These are phyloP conservation scores for Littorina saxatilis DNA, from an alignment of 1,140 invertebrate genomes.

Conservation along the genomic window DNA sequence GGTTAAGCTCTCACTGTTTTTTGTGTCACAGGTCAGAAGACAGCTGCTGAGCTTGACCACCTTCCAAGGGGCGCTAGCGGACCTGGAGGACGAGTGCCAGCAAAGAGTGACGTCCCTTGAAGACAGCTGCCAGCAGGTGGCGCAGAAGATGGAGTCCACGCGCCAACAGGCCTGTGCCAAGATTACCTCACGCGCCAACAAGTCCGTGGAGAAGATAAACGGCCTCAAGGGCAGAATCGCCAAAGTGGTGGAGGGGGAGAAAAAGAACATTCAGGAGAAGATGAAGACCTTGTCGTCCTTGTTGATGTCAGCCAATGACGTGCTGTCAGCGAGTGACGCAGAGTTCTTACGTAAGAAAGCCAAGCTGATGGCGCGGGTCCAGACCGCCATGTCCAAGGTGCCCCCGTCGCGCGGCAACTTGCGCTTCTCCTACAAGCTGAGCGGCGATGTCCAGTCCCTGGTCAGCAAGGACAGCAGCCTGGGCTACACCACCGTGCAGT, in stretches of 20 bases:
- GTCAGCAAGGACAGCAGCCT: neutral
- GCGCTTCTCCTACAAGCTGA: conserved; percentile 19
- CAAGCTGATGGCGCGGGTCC: conserved; percentile 28
- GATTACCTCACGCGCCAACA: neutral
- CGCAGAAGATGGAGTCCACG: conserved; percentile 6
- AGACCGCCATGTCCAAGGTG: conserved; percentile 21
- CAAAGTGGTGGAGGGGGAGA: conserved; percentile 25
- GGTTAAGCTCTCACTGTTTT: too few relatives aligned
- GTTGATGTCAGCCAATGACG: conserved; percentile 13
- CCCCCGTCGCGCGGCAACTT: neutral
- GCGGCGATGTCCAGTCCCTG: conserved; percentile 7
- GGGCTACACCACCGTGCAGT: conserved; percentile 79
- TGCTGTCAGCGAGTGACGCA: neutral
- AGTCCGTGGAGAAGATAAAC: neutral
- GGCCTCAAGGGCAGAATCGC: conserved; percentile 13
- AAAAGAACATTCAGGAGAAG: conserved; percentile 31
- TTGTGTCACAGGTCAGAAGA: neutral
- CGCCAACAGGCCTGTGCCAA: conserved; percentile 11
- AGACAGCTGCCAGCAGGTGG: conserved; percentile 19
- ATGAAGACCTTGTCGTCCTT: neutral
- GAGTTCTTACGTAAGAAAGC: conserved; percentile 26
- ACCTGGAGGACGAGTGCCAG: conserved; percentile 24
- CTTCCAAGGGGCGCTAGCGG: conserved; percentile 29
- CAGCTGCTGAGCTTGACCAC: conserved; percentile 35
- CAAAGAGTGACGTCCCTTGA: conserved; percentile 10